Base-by-base conservation (phyloP, 2,888 invertebrate genomes). In the Choristoneura rosaceana region DNA sequence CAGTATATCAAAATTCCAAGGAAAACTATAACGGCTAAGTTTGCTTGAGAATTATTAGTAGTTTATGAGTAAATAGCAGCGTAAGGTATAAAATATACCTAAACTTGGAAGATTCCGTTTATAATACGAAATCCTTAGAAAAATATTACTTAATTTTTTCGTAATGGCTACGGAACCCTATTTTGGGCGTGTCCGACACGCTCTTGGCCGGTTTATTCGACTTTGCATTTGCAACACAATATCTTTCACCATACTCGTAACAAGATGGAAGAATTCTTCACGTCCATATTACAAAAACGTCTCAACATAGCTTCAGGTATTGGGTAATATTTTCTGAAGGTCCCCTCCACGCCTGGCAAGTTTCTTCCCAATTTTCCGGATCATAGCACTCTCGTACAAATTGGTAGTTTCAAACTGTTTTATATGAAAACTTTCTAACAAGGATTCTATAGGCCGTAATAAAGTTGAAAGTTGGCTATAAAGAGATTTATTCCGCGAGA, bases 361-460 rank as follows among this genome's bases (percentile, higher is more conserved):
- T 81, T 81, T 77, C 64, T 70, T 77, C 76, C 74, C 82, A 84
- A 85, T 85, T 84, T 84, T 75, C 74, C 79, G 78, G 76, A 74
- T 74, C 80, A 81, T 75, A 79, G 81, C 78, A 73, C 74, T 70
- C 74, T 68, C 75, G 76, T 74, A 78, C 76, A 75, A 76, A 77
- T 77, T 76, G 76, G 74, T 76, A 81, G 78, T 81, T 81, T 74
- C 52, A 64, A 78, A 76, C 76, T 76, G 76, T 79, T 81, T 80
- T 79, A 79, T 82, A 78, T 71, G 78, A 77, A 81, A 81, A 83
- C 78, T 82, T 80, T 76, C 69, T 63, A 69, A 69, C 69, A 25
- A 61, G 66, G 65, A 70, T 73, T 73, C 73, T 61, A 64, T 64
- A 55, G 65, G 65, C 63, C 50, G 73, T 69, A 73, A 73, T 71